These are phyloP conservation scores for Octodonta nipae DNA, from an alignment of 2,888 invertebrate genomes.

Conservation along the genomic window DNA sequence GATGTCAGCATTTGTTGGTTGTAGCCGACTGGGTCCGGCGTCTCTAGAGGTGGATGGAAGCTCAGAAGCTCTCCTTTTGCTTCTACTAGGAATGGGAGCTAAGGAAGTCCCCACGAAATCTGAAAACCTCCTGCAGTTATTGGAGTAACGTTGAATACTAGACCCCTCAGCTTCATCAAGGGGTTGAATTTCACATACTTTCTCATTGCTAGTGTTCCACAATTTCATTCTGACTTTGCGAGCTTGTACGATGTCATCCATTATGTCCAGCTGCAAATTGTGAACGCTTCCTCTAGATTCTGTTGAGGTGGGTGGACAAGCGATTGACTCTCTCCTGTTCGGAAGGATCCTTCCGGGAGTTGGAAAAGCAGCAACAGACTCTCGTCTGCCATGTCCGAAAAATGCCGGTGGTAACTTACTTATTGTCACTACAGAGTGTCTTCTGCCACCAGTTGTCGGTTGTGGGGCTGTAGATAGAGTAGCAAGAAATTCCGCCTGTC, in stretches of 20 bases:
- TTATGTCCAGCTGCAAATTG: conserved; percentile 72
- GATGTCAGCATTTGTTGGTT: conserved; percentile 71
- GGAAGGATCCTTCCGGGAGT: conserved; percentile 35
- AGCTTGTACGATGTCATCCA: conserved; percentile 76
- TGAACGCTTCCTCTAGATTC: conserved; percentile 64
- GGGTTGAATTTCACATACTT: conserved; percentile 69
- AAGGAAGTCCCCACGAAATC: conserved; percentile 53
- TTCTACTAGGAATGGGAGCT: conserved; percentile 43
- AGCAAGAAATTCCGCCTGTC: conserved; percentile 70
- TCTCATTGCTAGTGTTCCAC: conserved; percentile 67
- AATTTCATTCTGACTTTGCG: conserved; percentile 72
- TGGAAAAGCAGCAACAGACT: conserved; percentile 69
- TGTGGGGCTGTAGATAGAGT: conserved; percentile 63
- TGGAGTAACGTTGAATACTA: conserved; percentile 46
- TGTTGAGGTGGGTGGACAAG: conserved; percentile 56
- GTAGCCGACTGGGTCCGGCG: conserved; percentile 53
- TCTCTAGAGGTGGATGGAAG: conserved; percentile 39
- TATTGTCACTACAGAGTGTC: conserved; percentile 78
- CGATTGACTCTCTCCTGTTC: conserved; percentile 22
- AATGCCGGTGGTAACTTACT: conserved; percentile 65
- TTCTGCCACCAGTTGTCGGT: conserved; percentile 60
- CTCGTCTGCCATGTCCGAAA: conserved; percentile 65
- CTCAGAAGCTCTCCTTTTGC: conserved; percentile 58
- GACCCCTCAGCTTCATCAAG: conserved; percentile 50
- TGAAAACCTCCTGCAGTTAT: conserved; percentile 49